Base-by-base conservation (phyloP, 2,797 vertebrate species). In the Ctenopoma multispine region DNA sequence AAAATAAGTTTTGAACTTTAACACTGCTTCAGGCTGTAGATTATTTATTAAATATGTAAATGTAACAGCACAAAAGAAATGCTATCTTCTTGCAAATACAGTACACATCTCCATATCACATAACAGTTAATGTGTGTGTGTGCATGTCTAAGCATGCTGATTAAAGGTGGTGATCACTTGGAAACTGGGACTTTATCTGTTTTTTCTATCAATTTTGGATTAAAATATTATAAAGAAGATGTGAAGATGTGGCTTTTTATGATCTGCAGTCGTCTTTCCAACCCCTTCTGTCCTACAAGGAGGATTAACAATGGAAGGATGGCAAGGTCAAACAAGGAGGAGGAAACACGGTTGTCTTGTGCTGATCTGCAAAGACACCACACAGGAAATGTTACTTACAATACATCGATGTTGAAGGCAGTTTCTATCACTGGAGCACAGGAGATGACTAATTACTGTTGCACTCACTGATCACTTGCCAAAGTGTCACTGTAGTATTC, bases 141-240 rank as follows among this genome's bases (percentile, higher is more conserved):
- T 63, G 29, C 20, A n/a, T 4, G 24, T 11, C 18, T 55, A 34
- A 21, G 18, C 10, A 7, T 62, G 46, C 29, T 51, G 64, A 72
- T 63, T 49, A 41, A 62, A 56, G 44, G 47, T 46, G 18, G 50
- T 64, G 24, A 53, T 68, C 29, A 43, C 27, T 27, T 60, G 23
- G 8, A 34, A 43, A 31, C 29, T 31, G 29, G 7, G 29, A 31
- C 29, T 31, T 31, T 31, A 31, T 31, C n/a, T n/a, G n/a, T n/a
- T n/a, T 31, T 72, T 58, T 57, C 46, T 48, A 69, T 34, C 36
- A 63, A 40, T 53, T 18, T 69, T 51, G 27, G 65, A 73, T 54
- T 68, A 64, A 67, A 72, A 44, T 34, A n/a, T n/a, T n/a, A n/a
- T n/a, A n/a, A n/a, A n/a, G n/a, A 73, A 72, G 63, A 57, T 69